Base-by-base conservation (phyloP, 2,888 invertebrate genomes). In the Idaea dimidiata region DNA sequence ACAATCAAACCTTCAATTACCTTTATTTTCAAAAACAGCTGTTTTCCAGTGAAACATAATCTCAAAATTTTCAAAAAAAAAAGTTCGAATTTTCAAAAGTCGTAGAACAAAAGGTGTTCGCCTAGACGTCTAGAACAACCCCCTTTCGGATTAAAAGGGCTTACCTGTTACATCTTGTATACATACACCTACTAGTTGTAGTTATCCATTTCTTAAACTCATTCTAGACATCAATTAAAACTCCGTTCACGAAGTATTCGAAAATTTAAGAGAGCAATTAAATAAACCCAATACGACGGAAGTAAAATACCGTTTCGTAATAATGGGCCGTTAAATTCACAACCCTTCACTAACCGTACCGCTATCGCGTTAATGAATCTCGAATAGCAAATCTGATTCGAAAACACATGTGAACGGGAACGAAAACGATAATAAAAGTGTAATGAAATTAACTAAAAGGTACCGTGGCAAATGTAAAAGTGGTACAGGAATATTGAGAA, bases 291-390 rank as follows among this genome's bases (percentile, higher is more conserved):
- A 43, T 43, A 43, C 43, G 6, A 43, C 43, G 43, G 43, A 43
- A 43, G 43, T 43, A 8, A 43, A 43, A n/a, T 7, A 43, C 43
- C 43, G 43, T 43, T 43, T 10, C 10, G 14, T 43, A 10, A 43
- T 43, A 43, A 43, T 43, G 43, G 43, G 14, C 43, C 14, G 43
- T 43, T 43, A 43, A 43, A 6, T 43, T 43, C 43, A 43, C 43
- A 43, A 43, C 43, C 43, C 43, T 43, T 43, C 43, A 43, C 14
- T 43, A 14, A 43, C 43, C 43, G 43, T 14, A 6, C 43, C 43
- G 43, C 43, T 43, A 43, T 43, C 43, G 43, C 43, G 43, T 43
- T 43, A 43, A 43, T 43, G 43, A 43, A 43, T 43, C 43, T 43
- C 43, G 43, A 43, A 43, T 14, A 43, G 43, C 43, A 43, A 43